Evolutionary conservation across 2,113 vertebrate species (phyloP).

Genomic region (Dipodomys spectabilis): DNA sequence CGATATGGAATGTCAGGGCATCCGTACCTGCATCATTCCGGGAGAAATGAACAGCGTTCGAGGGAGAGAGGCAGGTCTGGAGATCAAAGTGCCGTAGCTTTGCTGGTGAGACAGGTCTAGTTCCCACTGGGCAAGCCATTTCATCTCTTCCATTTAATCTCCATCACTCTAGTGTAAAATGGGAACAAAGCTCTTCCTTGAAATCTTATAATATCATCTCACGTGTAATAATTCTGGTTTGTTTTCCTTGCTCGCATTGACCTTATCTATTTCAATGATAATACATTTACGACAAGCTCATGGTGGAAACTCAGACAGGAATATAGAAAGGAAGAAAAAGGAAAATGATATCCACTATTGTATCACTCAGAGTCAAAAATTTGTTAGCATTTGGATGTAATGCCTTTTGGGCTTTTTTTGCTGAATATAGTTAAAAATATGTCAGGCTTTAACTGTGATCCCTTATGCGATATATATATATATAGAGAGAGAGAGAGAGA

Average conservation of each 20-base stretch:
- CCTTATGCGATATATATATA: background rate
- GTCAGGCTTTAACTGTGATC: background rate
- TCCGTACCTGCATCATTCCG: background rate
- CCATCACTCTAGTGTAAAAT: background rate
- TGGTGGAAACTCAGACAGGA: background rate
- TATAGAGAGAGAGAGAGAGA: background rate
- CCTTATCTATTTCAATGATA: background rate
- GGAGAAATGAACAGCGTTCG: background rate
- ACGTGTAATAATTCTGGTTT: background rate
- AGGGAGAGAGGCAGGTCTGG: fast-evolving
- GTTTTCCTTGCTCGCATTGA: background rate
- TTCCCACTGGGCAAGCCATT: background rate
- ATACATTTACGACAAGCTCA: slow-evolving; percentile 1
- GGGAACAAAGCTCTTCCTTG: background rate
- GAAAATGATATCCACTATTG: background rate
- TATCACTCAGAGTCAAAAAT: background rate
- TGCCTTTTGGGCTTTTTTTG: background rate
- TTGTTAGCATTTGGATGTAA: background rate
- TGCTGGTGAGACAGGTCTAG: background rate
- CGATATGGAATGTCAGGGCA: background rate
- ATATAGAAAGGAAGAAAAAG: background rate
- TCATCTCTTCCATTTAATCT: background rate
- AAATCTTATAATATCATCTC: background rate
- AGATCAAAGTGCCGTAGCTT: background rate
- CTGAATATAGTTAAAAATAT: background rate